phyloP scores from a whole-genome alignment of 2,888 invertebrate species.

The Macropis europaea region DNA sequence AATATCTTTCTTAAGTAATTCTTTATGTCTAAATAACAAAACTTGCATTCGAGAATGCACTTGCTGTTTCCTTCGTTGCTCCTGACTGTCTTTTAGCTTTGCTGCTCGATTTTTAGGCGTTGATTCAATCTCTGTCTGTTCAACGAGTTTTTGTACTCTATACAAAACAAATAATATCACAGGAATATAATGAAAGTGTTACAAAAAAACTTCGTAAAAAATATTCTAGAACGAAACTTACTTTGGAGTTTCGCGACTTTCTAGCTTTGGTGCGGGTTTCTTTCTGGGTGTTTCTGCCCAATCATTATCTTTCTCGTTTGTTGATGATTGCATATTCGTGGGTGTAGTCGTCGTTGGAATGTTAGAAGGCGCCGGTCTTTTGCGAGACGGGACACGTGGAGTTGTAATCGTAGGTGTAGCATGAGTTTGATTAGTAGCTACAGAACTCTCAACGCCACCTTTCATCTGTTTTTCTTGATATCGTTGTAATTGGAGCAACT shows the following conservation, averaged over 20 bases:
- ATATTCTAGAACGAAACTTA: constrained; percentile 41
- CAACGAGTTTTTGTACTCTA: constrained; percentile 69
- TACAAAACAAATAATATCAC: constrained; percentile 7
- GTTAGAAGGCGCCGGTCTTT: constrained; percentile 81
- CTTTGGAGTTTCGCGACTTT: constrained; percentile 70
- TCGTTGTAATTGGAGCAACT: constrained; percentile 91
- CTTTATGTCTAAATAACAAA: constrained; percentile 92
- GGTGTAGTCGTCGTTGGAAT: constrained; percentile 52
- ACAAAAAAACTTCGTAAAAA: background rate
- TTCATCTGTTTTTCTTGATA: constrained; percentile 91
- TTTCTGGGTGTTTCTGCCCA: constrained; percentile 73
- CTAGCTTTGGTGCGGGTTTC: constrained; percentile 69
- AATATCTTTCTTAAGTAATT: constrained; percentile 95
- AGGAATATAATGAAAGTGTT: background rate
- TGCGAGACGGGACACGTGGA: constrained; percentile 82
- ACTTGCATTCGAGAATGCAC: constrained; percentile 85
- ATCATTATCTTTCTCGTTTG: constrained; percentile 68
- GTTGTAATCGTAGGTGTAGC: constrained; percentile 65
- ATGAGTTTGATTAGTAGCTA: constrained; percentile 71
- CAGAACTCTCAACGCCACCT: constrained; percentile 76
- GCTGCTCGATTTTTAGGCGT: constrained; percentile 74
- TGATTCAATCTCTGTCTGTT: constrained; percentile 70
- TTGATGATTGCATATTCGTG: constrained; percentile 41
- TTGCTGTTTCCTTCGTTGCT: constrained; percentile 82
- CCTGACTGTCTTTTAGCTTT: constrained; percentile 79